Evolutionary conservation across 2,888 invertebrate species (phyloP).

Genomic region (Eucera pruinosa): DNA sequence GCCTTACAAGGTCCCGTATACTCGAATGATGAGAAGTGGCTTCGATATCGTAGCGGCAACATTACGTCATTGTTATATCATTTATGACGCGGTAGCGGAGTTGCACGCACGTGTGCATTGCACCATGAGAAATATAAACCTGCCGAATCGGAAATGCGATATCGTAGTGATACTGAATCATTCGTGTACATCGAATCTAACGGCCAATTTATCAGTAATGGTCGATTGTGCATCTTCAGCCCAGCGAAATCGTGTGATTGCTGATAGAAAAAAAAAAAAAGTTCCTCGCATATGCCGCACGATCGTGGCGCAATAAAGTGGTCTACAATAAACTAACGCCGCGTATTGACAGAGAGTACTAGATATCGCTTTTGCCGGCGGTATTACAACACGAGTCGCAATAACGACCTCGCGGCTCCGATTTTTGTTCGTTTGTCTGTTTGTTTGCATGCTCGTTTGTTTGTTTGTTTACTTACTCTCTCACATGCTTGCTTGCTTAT

Average conservation of each 20-base stretch:
- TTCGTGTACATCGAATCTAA: no score
- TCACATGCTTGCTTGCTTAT: neutral
- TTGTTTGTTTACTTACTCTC: conserved; percentile 1
- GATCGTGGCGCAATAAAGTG: conserved; percentile 51
- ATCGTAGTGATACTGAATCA: no score
- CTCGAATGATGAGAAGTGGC: no score
- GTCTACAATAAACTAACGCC: conserved; percentile 44
- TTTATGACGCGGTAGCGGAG: no score
- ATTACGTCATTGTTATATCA: no score
- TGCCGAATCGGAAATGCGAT: no score
- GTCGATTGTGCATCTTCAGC: conserved; percentile 52
- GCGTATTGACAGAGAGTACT: conserved; percentile 48
- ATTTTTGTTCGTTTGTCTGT: conserved; percentile 29
- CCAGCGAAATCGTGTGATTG: neutral
- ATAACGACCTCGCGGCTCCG: conserved; percentile 33
- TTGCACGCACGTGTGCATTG: no score
- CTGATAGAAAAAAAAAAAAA: conserved; percentile 25
- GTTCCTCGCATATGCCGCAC: conserved; percentile 30
- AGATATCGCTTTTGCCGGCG: conserved; percentile 37
- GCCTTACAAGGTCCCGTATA: no score
- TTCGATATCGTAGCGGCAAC: no score
- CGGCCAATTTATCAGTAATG: conserved; percentile 18
- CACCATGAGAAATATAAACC: no score
- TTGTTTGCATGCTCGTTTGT: conserved; percentile 17
- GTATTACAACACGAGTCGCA: conserved; percentile 31